A percentile compares a stretch with the other conserved stretches of the same genome.
These are phyloP conservation scores for Muntiacus reevesi DNA, from an alignment of 2,113 vertebrate genomes.

Conservation along the genomic window DNA sequence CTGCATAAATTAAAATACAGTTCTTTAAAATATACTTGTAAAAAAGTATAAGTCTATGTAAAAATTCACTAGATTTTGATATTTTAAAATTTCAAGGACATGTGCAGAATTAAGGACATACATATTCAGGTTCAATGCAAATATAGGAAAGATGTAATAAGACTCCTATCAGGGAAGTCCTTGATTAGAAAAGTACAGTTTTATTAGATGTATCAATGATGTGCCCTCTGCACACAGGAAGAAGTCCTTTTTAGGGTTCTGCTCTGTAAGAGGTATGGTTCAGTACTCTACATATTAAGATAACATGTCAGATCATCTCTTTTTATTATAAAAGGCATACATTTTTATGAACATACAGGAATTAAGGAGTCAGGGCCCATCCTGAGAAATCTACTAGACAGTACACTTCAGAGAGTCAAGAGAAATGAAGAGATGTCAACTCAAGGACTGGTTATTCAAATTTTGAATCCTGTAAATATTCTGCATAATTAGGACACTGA, in stretches of 20 bases:
- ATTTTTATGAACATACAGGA: neutral
- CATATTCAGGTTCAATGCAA: neutral
- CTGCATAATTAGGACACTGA: neutral
- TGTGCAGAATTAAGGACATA: neutral
- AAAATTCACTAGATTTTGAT: slow-evolving; percentile 1
- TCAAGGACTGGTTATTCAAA: neutral
- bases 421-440: neutral
- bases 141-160: neutral
- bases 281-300: neutral
- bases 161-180: neutral
- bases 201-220: neutral
- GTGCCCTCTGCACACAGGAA: neutral
- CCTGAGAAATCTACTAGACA: neutral
- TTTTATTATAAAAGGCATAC: neutral
- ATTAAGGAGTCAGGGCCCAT: neutral
- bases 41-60: neutral
- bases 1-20: neutral
- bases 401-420: neutral
- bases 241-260: neutral
- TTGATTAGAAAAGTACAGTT: neutral
- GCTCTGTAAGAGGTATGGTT: neutral
- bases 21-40: neutral
- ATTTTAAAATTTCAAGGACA: neutral
- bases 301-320: neutral
- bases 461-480: neutral